phyloP scores from a whole-genome alignment of 2,797 vertebrate species.

The Falco columbarius region DNA sequence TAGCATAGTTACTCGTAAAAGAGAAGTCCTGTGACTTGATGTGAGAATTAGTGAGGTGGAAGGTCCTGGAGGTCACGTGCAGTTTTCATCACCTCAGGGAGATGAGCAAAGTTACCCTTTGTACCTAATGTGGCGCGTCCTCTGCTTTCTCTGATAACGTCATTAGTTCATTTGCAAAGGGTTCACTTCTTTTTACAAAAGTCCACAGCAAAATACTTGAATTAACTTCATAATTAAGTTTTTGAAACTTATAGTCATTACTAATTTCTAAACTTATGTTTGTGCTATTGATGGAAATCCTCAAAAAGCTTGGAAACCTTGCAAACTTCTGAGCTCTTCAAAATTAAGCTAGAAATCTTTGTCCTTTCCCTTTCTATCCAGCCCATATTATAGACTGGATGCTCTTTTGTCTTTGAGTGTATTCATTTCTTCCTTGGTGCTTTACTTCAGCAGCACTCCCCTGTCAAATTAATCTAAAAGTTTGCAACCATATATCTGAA shows the following conservation, averaged over 20 bases:
- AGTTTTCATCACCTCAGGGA: neutral
- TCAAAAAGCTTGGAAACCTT: neutral
- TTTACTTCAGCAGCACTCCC: neutral
- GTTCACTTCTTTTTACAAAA: neutral
- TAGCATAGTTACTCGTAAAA: neutral
- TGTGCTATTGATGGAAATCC: neutral
- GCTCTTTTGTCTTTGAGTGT: neutral
- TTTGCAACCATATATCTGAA: neutral
- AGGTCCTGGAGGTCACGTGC: neutral
- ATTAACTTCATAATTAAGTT: neutral
- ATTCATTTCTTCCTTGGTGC: neutral
- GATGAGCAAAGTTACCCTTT: neutral
- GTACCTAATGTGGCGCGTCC: neutral
- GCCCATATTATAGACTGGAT: neutral
- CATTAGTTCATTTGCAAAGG: neutral
- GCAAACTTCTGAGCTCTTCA: neutral
- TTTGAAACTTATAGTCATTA: neutral
- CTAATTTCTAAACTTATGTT: neutral
- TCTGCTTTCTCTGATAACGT: neutral
- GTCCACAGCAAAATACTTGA: neutral
- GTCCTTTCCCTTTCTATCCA: neutral
- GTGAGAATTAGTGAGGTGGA: neutral
- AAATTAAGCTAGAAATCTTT: neutral
- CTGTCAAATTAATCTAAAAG: constrained; percentile 1
- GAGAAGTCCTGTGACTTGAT: neutral